Evolutionary conservation across 2,888 invertebrate species (phyloP), one percentile per base, ranked within the genome.

Genomic region (Smittia sp.): DNA sequence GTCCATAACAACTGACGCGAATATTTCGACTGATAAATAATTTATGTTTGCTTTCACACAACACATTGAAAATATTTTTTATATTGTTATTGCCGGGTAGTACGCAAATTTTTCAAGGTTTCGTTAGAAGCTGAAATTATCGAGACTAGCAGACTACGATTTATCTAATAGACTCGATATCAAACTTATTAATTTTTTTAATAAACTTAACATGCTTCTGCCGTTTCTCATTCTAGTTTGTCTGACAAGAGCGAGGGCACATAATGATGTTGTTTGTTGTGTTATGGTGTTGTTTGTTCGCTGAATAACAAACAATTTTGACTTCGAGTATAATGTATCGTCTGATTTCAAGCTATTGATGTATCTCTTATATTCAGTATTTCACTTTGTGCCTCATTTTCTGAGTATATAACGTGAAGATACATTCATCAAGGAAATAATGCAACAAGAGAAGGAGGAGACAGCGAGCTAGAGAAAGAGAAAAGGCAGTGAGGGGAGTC

Each of bases 221-320:
- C 6, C 20, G n/a, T 27, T 7, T 22, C 22, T 27, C 25, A 9
- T 27, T 13, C 46, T 15, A 32, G 9, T 46, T 46, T 22, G 22
- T 22, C 46, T 46, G 46, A 58, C 58, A 7, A 18, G 58, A 58
- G 22, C 22, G 46, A 13, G 22, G 22, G 58, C 58, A 58, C 58
- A 58, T 70, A 54, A 70, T 70, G 52, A 54, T 70, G 69, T 72
- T 72, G 72, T 63, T 63, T 63, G n/a, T n/a, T n/a, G 63, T 63
- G 25, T n/a, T 63, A 27, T 63, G 27, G 63, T 63, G 27, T 72
- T 72, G 72, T 62, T 72, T 72, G 22, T 62, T 62, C 72, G 38
- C 20, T 72, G 72, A 72, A 72, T 62, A 72, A 52, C 72, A 72
- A 72, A 72, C 72, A 72, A 69, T 32, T 66, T 66, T 25, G 58